Conservation (phyloP, 2,888 invertebrate species). For the Phymatocera aterrima region DNA sequence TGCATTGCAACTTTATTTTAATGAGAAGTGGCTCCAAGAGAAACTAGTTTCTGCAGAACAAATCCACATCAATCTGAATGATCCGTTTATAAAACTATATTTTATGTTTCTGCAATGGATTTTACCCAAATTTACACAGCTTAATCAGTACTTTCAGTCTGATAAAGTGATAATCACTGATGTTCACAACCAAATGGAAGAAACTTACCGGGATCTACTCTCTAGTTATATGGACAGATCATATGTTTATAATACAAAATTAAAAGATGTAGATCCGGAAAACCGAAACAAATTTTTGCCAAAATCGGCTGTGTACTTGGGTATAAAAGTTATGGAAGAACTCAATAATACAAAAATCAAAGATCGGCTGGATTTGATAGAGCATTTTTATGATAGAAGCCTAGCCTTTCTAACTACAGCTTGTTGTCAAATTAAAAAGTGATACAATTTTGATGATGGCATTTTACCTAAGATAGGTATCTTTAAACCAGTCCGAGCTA, state of each 20-base stretch:
- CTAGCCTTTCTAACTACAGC: not conserved
- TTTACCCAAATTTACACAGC: slow-evolving; percentile 51
- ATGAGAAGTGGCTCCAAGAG: slow-evolving; percentile 50
- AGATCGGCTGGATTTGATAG: not conserved
- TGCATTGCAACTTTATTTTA: slow-evolving; percentile 58
- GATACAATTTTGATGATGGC: not conserved
- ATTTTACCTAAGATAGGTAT: not conserved
- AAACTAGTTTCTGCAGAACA: slow-evolving; percentile 50
- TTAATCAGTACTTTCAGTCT: slow-evolving; percentile 54
- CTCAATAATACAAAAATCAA: not conserved
- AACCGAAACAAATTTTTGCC: not conserved
- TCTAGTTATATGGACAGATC: slow-evolving; percentile 52
- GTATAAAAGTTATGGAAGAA: not conserved
- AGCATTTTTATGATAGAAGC: not conserved
- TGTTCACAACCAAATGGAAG: slow-evolving; percentile 47
- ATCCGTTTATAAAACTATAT: slow-evolving; percentile 53
- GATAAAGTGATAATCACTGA: slow-evolving; percentile 48
- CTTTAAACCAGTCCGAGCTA: not conserved
- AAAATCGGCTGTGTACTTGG: not conserved
- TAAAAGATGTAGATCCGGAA: slow-evolving; percentile 51
- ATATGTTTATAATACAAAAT: slow-evolving; percentile 48
- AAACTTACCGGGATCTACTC: slow-evolving; percentile 50
- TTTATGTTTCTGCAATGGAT: slow-evolving; percentile 53
- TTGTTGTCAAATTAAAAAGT: not conserved
- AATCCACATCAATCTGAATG: slow-evolving; percentile 50